Evolutionary conservation across 2,113 vertebrate species (phyloP).

Genomic region (Empidonax traillii): DNA sequence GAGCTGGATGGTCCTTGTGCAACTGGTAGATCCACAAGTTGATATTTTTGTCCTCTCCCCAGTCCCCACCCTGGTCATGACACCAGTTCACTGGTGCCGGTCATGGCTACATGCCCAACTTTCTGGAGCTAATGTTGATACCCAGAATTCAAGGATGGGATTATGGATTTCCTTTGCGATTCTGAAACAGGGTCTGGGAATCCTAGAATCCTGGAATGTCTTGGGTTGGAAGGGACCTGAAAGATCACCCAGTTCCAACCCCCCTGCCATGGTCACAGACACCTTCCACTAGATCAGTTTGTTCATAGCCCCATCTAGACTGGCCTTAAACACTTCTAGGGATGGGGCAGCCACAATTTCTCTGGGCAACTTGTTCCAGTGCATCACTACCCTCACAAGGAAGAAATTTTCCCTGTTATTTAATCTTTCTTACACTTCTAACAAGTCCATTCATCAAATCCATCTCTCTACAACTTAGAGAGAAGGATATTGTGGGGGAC

Average conservation of each 20-base stretch:
- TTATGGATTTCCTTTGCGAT: neutral
- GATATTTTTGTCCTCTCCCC: neutral
- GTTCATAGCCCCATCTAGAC: neutral
- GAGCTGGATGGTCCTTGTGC: neutral
- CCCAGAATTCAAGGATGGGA: neutral
- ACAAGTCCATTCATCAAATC: neutral
- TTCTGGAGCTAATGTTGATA: neutral
- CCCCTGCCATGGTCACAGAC: neutral
- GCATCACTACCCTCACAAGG: neutral
- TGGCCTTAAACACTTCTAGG: neutral
- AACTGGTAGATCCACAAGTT: neutral
- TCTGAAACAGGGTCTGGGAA: neutral
- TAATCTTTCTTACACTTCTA: neutral
- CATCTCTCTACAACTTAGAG: neutral
- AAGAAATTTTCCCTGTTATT: neutral
- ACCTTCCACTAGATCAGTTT: neutral
- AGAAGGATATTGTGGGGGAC: neutral
- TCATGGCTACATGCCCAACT: neutral
- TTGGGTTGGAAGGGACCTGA: neutral
- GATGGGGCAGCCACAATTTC: neutral
- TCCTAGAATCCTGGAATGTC: neutral
- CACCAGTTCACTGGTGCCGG: neutral
- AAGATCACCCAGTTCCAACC: neutral
- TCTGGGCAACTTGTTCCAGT: neutral
- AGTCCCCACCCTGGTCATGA: neutral